These are phyloP conservation scores for Okapia johnstoni DNA, from an alignment of 2,113 vertebrate species.

Conservation along the genomic window DNA sequence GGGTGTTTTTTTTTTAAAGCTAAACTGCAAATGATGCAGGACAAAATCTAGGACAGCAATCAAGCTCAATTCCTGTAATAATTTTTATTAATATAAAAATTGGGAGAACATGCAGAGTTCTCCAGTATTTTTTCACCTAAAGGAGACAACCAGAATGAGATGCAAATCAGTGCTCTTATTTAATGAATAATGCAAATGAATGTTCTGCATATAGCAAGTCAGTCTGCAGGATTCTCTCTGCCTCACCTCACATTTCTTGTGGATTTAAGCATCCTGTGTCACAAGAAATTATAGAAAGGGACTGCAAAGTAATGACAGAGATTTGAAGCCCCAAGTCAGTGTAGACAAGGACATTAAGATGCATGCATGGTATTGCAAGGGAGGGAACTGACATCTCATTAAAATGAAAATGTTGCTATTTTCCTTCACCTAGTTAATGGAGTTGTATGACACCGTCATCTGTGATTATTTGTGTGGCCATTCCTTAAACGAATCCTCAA, in stretches of 20 bases:
- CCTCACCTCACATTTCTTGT: conserved; percentile 80
- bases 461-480: conserved; percentile 73
- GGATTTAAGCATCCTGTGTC: conserved; percentile 83
- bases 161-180: conserved; percentile 84
- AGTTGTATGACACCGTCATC: conserved; percentile 70
- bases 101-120: conserved; percentile 62
- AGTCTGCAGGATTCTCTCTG: conserved; percentile 82
- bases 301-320: conserved; percentile 80
- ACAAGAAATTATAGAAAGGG: conserved; percentile 81
- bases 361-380: conserved; percentile 68
- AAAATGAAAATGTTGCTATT: conserved; percentile 83
- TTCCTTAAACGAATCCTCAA: conserved; percentile 59
- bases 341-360: conserved; percentile 76
- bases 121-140: conserved; percentile 72
- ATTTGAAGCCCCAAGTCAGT: conserved; percentile 73
- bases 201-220: conserved; percentile 69
- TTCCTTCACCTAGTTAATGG: conserved; percentile 80
- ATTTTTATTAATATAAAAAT: conserved; percentile 73
- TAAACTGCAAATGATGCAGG: conserved; percentile 31
- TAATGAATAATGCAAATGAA: conserved; percentile 89
- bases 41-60: conserved; percentile 64
- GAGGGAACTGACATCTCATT: conserved; percentile 77
- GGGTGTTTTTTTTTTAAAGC: conserved; percentile 18
- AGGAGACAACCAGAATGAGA: conserved; percentile 78
- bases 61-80: conserved; percentile 60